These are phyloP conservation scores for Clarias platycephalus DNA, from an alignment of 2,797 vertebrate species.

Conservation along the genomic window DNA sequence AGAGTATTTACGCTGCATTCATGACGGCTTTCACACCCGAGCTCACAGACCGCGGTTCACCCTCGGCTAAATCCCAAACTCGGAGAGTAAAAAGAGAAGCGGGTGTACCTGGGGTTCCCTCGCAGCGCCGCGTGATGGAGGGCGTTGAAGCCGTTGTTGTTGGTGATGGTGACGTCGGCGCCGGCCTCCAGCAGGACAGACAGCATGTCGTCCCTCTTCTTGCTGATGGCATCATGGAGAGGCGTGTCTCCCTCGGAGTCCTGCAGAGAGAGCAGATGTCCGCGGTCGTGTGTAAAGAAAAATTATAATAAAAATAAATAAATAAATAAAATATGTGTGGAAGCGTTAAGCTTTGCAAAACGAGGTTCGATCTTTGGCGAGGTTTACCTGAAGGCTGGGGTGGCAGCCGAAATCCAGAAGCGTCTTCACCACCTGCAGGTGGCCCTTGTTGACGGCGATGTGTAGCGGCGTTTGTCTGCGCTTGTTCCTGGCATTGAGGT, in stretches of 20 bases:
- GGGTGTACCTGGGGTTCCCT: constrained; percentile 93
- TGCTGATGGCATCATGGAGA: constrained; percentile 98
- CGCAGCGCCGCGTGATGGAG: constrained; percentile 95
- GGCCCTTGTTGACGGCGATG: constrained; percentile 98
- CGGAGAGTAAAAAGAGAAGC: neutral
- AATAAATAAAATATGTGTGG: too few relatives aligned
- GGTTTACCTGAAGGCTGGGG: constrained; percentile 93
- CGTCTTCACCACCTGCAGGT: constrained; percentile 97
- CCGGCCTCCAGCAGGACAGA: constrained; percentile 95
- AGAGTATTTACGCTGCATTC: too few relatives aligned
- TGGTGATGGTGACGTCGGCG: constrained; percentile 97
- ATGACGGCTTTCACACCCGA: neutral
- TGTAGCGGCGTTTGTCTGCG: constrained; percentile 95
- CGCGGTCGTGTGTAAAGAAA: too few relatives aligned
- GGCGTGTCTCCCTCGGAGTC: constrained; percentile 99
- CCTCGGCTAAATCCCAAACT: neutral
- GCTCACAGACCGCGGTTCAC: neutral
- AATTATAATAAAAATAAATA: too few relatives aligned
- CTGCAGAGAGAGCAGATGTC: constrained; percentile 64
- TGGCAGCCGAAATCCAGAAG: constrained; percentile 96
- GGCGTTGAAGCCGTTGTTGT: constrained; percentile 98
- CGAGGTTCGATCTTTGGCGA: too few relatives aligned
- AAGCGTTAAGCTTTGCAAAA: neutral
- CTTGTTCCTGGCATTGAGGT: constrained; percentile 96
- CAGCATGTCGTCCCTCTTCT: constrained; percentile 97